Percentiles rank a stretch among this genome's conserved stretches.
Conservation (phyloP, 2,888 invertebrate species). For the Diaprepes abbreviatus region DNA sequence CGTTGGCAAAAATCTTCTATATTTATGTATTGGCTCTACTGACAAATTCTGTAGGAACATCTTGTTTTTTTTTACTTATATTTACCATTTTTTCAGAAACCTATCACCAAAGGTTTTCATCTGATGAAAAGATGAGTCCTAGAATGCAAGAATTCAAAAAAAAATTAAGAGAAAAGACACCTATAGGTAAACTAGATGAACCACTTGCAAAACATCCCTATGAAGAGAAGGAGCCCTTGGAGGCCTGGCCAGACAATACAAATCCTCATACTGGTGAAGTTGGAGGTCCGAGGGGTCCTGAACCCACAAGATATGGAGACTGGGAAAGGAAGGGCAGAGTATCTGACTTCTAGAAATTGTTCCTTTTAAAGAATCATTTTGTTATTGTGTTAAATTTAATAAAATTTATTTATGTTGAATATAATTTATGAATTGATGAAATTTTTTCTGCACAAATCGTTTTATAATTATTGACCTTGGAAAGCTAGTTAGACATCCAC, state of each 20-base stretch:
- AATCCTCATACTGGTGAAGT: constrained; percentile 96
- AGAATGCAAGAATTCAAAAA: constrained; percentile 80
- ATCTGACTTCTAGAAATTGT: constrained; percentile 80
- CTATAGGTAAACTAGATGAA: constrained; percentile 83
- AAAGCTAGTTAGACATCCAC: no score
- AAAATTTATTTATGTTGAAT: constrained; percentile 9
- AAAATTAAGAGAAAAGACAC: constrained; percentile 77
- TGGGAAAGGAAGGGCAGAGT: constrained; percentile 99
- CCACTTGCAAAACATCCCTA: constrained; percentile 78
- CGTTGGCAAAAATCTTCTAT: no score
- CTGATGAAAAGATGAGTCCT: constrained; percentile 66
- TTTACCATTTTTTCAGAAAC: constrained; percentile 14
- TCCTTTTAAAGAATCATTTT: neutral
- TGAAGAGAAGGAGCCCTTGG: constrained; percentile 86
- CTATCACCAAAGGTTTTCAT: constrained; percentile 39
- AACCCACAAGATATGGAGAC: constrained; percentile 98
- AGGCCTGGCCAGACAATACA: constrained; percentile 86
- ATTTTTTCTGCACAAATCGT: no score
- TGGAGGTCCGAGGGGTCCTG: constrained; percentile 96
- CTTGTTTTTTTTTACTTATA: no score
- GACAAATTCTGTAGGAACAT: no score
- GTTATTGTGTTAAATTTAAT: constrained; percentile 3
- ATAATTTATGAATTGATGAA: no score
- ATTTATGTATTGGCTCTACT: no score
- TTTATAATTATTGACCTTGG: no score